A percentile compares a stretch with the other conserved stretches of the same genome.
phyloP scores from a whole-genome alignment of 2,113 vertebrate species.

The Plestiodon gilberti region DNA sequence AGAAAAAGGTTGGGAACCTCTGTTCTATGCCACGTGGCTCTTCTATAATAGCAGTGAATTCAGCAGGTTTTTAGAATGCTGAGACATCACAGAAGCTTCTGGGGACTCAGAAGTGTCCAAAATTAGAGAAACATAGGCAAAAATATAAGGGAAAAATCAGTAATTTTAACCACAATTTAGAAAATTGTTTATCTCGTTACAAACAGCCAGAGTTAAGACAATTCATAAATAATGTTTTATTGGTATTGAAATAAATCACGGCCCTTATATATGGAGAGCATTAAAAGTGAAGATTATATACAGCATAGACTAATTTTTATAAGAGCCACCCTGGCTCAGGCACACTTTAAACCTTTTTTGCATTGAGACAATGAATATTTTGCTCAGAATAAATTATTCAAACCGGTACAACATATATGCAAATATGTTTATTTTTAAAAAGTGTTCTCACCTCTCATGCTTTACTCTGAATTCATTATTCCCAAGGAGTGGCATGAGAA shows the following conservation, averaged over 20 bases:
- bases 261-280: not conserved
- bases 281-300: not conserved
- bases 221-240: not conserved
- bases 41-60: no score
- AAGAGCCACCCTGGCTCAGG: not conserved
- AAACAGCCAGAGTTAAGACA: not conserved
- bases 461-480: not conserved
- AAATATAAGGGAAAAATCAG: no score
- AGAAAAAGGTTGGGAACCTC: no score
- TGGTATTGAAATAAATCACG: not conserved
- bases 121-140: no score
- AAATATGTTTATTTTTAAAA: not conserved
- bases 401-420: not conserved
- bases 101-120: no score
- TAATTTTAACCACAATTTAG: not conserved
- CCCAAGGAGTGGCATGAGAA: not conserved
- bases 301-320: not conserved
- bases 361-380: not conserved
- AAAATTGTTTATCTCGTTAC: not conserved
- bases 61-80: no score
- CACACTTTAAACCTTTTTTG: not conserved
- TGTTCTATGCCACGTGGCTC: no score
- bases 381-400: not conserved
- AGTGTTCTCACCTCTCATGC: not conserved
- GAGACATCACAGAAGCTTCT: no score